Evolutionary conservation across 1,140 invertebrate species (phyloP).

Genomic region (Muscidifurax raptorellus): DNA sequence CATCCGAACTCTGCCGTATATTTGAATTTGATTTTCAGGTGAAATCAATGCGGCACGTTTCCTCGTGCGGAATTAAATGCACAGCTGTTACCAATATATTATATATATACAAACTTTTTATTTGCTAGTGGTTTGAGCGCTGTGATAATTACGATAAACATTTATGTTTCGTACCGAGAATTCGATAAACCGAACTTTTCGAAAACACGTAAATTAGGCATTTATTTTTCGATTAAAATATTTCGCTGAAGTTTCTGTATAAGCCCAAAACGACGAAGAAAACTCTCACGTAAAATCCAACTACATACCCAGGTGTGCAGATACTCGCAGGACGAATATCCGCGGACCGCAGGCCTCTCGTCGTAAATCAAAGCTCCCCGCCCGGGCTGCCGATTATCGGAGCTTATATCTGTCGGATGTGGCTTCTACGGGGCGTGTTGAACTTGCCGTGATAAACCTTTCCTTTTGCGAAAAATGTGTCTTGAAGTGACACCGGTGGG

Average conservation of each 20-base stretch:
- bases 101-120: neutral
- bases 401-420: constrained; percentile 38
- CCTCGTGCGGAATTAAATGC: neutral
- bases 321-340: neutral
- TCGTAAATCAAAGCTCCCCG: constrained; percentile 33
- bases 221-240: too few species aligned
- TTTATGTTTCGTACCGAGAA: neutral
- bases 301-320: neutral
- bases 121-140: neutral
- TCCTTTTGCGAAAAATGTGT: neutral
- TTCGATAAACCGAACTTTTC: neutral
- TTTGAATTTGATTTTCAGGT: neutral
- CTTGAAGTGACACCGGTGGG: neutral
- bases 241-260: neutral
- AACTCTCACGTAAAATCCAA: neutral
- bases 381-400: constrained; percentile 19
- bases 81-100: neutral
- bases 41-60: neutral
- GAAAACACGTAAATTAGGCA: neutral
- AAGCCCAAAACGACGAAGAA: neutral
- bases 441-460: constrained; percentile 2
- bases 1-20: too few species aligned
- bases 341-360: neutral
- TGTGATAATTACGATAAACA: neutral
- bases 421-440: constrained; percentile 10